Evolutionary conservation across 2,888 invertebrate genomes (phyloP), one percentile per base, ranked within the genome.

Genomic region (Zhuqinia jingwanae): DNA sequence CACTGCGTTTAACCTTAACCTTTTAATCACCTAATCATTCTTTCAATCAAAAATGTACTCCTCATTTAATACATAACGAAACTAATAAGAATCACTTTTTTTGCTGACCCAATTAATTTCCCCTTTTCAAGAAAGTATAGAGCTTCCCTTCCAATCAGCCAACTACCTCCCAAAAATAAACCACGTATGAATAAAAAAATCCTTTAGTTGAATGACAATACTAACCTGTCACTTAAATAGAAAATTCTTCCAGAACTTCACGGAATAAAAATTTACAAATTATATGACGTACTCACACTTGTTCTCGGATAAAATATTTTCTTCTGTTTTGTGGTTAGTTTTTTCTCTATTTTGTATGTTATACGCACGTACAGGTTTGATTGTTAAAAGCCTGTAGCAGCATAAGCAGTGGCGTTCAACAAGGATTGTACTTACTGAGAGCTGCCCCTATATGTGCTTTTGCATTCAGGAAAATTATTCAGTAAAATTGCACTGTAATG

Each of bases 1-100:
- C 56, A 58, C 56, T 42, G 20, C 42, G 36, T 36, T 11, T 77
- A 58, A 77, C 77, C 77, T 77, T 77, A 77, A 77, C 77, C 77
- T 77, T 77, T 77, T 42, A 42, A 77, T 58, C 65, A 15, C 13
- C 65, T 17, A 50, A 65, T 42, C 65, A 65, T 36, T 60, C 60
- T 58, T 22, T 58, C 25, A 25, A n/a, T 58, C 58, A 25, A n/a
- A n/a, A n/a, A n/a, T n/a, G n/a, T n/a, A n/a, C n/a, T n/a, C 25
- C 25, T 58, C 22, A 25, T 25, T 25, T 2, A 8, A 22, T 11
- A 58, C 8, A 22, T 20, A 50, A 50, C 2, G 5, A 58, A 60
- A 60, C 27, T 8, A 20, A 10, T 15, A 8, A 17, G 17, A 36
- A 6, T 42, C 20, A 42, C 20, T 42, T 27, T 20, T 42, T 6